A percentile compares a stretch with the other conserved stretches of the same genome.
Conservation (phyloP, 2,888 invertebrate genomes). For the Drosophila birchii region DNA sequence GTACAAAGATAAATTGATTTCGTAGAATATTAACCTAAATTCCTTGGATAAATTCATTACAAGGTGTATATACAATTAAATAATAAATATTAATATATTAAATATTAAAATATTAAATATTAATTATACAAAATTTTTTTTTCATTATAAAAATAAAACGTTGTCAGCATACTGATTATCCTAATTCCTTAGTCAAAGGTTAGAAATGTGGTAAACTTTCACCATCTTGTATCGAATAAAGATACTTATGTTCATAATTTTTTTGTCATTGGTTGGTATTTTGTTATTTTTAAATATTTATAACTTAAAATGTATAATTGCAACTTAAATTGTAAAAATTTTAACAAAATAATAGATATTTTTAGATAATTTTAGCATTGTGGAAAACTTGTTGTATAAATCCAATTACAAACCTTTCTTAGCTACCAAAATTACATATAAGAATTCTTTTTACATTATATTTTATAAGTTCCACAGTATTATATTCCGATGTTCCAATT, state of each 20-base stretch:
- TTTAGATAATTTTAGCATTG: background rate
- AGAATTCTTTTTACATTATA: background rate
- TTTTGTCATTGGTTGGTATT: too few species aligned
- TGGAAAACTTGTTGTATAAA: background rate
- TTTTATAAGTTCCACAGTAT: background rate
- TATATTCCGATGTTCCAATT: background rate
- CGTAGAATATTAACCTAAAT: too few species aligned
- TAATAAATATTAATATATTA: too few species aligned
- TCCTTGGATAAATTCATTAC: too few species aligned
- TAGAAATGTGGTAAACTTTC: background rate
- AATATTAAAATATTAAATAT: too few species aligned
- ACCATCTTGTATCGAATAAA: background rate
- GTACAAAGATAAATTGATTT: too few species aligned
- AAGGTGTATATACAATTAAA: too few species aligned
- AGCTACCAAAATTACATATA: background rate
- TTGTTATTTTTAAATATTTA: background rate
- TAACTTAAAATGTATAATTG: background rate
- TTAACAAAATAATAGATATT: background rate
- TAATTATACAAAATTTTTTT: too few species aligned
- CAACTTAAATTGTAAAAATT: background rate
- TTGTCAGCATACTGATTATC: background rate
- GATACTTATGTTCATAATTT: background rate
- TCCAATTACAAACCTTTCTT: background rate
- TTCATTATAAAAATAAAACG: too few species aligned
- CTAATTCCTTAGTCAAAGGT: background rate